phyloP scores from a whole-genome alignment of 2,113 vertebrate genomes.

The Nesoenas mayeri region DNA sequence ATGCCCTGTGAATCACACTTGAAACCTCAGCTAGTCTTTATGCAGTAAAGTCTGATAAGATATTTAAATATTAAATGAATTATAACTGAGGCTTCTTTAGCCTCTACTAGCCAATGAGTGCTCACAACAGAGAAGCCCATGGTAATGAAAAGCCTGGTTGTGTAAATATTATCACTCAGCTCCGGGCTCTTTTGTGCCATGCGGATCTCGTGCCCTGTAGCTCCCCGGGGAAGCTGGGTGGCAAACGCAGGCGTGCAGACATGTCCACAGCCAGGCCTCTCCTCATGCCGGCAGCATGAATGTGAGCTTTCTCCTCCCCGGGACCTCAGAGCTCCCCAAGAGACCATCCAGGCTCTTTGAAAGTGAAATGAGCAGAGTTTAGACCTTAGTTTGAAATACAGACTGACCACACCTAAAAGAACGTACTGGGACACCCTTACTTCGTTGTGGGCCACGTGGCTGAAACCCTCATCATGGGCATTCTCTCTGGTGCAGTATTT shows the following conservation, averaged over 20 bases:
- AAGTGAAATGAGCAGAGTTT: background rate
- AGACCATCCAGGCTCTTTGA: background rate
- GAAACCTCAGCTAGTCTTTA: background rate
- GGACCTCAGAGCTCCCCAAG: background rate
- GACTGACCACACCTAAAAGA: background rate
- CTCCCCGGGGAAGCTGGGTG: background rate
- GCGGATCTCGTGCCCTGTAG: background rate
- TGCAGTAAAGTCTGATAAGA: background rate
- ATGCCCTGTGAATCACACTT: fast-evolving
- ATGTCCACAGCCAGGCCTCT: background rate
- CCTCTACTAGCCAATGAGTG: background rate
- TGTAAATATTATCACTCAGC: background rate
- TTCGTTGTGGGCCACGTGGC: background rate
- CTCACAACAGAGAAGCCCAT: background rate
- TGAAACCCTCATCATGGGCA: background rate
- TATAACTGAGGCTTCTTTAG: background rate
- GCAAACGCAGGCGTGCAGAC: background rate
- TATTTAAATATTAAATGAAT: background rate
- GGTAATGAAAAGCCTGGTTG: background rate
- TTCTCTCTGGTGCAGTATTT: background rate
- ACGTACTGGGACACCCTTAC: background rate
- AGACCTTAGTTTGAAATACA: background rate
- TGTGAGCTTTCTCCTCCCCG: background rate
- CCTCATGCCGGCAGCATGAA: background rate
- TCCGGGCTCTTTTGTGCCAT: fast-evolving